Conservation (phyloP, 2,888 invertebrate species). For the Caenorhabditis uteleia region DNA sequence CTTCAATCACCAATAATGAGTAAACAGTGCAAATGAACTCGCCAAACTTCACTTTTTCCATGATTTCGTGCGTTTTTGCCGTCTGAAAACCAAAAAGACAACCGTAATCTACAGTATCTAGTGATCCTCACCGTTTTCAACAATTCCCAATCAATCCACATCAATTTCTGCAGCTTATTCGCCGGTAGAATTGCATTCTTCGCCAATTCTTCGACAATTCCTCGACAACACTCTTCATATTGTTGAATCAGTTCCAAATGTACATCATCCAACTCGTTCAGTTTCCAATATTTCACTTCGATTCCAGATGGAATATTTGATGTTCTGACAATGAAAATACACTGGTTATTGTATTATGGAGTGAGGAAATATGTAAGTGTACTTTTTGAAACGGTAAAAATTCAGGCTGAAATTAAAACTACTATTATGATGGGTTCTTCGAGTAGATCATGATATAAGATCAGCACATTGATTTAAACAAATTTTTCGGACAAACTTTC, state of each 20-base stretch:
- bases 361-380: no score
- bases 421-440: no score
- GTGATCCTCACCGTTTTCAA: constrained; percentile 6
- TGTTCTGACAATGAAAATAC: constrained; percentile 3
- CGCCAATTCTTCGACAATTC: constrained; percentile 6
- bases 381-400: no score
- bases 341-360: no score
- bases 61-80: neutral
- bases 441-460: no score
- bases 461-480: no score
- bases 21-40: constrained; percentile 14
- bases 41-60: constrained; percentile 8
- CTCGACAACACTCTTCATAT: no score
- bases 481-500: no score
- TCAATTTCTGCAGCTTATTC: constrained; percentile 9
- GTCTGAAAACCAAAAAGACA: neutral
- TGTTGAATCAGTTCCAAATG: constrained; percentile 7
- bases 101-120: no score
- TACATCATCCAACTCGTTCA: constrained; percentile 3
- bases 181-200: constrained; percentile 10
- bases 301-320: constrained; percentile 31
- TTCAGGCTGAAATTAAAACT: no score
- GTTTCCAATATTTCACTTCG: constrained; percentile 31
- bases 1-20: constrained; percentile 16
- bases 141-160: constrained; percentile 25